Base-by-base conservation (phyloP, 2,797 vertebrate genomes). In the Phrynocephalus forsythii region DNA sequence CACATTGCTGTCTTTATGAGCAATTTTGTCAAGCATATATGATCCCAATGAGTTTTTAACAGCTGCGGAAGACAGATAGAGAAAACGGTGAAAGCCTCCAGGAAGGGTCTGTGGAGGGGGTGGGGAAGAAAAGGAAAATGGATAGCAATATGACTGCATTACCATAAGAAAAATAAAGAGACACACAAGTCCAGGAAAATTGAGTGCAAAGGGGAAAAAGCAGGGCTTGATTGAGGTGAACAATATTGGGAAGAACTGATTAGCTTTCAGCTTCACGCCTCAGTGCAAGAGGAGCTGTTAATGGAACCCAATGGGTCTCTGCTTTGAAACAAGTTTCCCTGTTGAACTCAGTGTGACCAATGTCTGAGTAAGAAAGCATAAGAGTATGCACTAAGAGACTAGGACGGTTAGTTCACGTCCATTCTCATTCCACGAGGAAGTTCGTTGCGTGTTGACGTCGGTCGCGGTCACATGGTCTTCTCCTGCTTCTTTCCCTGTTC, bases 41-140 rank as follows among this genome's bases (percentile, higher is more conserved):
- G 84, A 92, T 85, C 83, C 84, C 66, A 52, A 13, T 86, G 79
- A 18, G 50, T 88, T 76, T 79, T 63, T 89, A 88, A 90, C 84
- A 88, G 88, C 84, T 93, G 90, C 71, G 26, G 89, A 50, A 24
- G 82, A 83, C 91, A 92, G 92, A 91, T 83, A 93, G 91, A 89
- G 87, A 67, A 84, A 89, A 91, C 38, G 84, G 56, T 63, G 82
- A 89, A 88, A 80, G 83, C 33, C 63, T 56, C 71, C 75, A 86
- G 85, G 82, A 68, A 86, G 30, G 77, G 89, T 76, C 7, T 22
- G 86, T 79, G 83, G 15, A 24, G 24, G 48, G 72, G 72, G 7
- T n/a, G 38, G 38, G 80, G 20, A 66, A 67, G 76, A 86, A 80
- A 84, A 86, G 72, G 72, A 68, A 90, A 91, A 69, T 88, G 60